Percentiles rank a stretch among this genome's conserved stretches.
Conservation (phyloP, 2,888 invertebrate species). For the Aelia acuminata region DNA sequence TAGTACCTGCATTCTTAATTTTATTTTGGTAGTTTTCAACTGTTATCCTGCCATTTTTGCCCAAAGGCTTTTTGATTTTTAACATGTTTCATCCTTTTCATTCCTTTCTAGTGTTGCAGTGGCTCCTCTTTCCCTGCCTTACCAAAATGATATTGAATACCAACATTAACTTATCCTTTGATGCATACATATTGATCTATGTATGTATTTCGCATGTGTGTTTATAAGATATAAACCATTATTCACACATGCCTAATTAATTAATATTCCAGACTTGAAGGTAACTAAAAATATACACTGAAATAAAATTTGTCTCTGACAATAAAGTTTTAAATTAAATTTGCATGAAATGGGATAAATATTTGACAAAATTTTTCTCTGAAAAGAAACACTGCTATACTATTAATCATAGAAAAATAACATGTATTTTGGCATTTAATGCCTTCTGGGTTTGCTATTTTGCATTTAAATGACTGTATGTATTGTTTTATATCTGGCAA, state of each 20-base stretch:
- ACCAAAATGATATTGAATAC: constrained; percentile 53
- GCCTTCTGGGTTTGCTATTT: constrained; percentile 68
- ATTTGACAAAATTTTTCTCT: constrained; percentile 44
- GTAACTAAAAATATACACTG: constrained; percentile 38
- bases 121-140: constrained; percentile 64
- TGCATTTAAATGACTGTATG: constrained; percentile 68
- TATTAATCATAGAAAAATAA: constrained; percentile 55
- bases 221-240: constrained; percentile 46
- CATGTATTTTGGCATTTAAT: constrained; percentile 65
- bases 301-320: constrained; percentile 11
- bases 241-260: constrained; percentile 52
- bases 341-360: constrained; percentile 52
- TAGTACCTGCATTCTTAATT: constrained; percentile 55
- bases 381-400: constrained; percentile 31
- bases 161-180: constrained; percentile 45
- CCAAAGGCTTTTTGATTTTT: constrained; percentile 55
- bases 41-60: constrained; percentile 59
- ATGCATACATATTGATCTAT: constrained; percentile 56
- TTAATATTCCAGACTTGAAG: constrained; percentile 51
- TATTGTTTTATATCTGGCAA: constrained; percentile 57
- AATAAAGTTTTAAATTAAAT: constrained; percentile 43
- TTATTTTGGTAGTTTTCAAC: constrained; percentile 58
- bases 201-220: constrained; percentile 56
- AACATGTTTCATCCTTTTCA: constrained; percentile 47
- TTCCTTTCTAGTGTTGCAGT: constrained; percentile 62